Evolutionary conservation across 35 echinoderm and acorn worm species (phyloP), one percentile per base, ranked within the genome.

Genomic region (Eucidaris tribuloides): DNA sequence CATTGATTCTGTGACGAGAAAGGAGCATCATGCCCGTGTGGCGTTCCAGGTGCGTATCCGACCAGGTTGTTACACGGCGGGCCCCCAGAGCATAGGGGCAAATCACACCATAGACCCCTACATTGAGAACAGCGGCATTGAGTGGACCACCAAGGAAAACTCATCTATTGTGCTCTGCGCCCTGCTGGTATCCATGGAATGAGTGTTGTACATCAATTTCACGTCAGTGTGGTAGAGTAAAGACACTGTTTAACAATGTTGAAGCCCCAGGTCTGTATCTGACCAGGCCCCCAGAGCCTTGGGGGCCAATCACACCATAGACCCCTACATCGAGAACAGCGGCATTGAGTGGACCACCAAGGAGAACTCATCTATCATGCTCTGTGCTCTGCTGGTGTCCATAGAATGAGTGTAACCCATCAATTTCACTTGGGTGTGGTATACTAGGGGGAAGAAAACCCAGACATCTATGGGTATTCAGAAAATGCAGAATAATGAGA

Each of bases 71-170:
- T 99, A 90, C 83, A 89, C 87, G 27, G 58, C 72, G 7, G 91
- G 87, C 2, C 82, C 82, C 11, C 85, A 92, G 77, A 90, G 70
- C 42, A 93, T 90, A 15, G 91, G 96, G 4, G 79, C 80, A 11
- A 99, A 92, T 40, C 90, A 99, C 46, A 88, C 79, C 4, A 88
- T 99, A 49, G 96, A 99, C 34, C 78, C 91, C 0, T 84, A 90
- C 58, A 94, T 99, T 29, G 86, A 92, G 37, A 99, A 99, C 81
- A 93, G 84, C 36, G 70, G 92, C 18, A 93, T 99, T 37, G 87
- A 93, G 38, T 99, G 96, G 96, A 64, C 66, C 5, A 90, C 91
- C 1, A 93, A 99, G 58, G 96, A 99, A 63, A 82, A 61, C 11
- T 39, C 77, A 7, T 88, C 91, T 14, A 88, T 92, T 23, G 96